Percentiles rank a stretch among this genome's conserved stretches.
These are phyloP conservation scores for Drosophila kambysellisi DNA, from an alignment of 2,888 invertebrate species.

Conservation along the genomic window DNA sequence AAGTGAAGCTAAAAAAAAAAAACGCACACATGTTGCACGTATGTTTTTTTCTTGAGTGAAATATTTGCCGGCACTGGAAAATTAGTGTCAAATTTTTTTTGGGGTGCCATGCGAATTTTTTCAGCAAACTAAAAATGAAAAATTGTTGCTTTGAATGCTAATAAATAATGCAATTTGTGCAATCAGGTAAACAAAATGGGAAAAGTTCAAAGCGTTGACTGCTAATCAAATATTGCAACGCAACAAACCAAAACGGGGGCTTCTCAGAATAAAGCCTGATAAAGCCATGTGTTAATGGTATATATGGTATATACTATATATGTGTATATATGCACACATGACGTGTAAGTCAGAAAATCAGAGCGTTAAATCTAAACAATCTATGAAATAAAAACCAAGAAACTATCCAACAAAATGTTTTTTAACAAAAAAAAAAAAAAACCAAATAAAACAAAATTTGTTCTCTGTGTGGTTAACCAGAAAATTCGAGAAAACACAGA, in stretches of 20 bases:
- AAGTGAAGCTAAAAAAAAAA: conserved; percentile 16
- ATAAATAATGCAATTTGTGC: conserved; percentile 47
- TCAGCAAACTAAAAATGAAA: conserved; percentile 15
- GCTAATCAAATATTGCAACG: conserved; percentile 15
- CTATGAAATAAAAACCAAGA: conserved; percentile 10
- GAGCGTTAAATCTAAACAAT: conserved; percentile 73
- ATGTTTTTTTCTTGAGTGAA: conserved; percentile 52
- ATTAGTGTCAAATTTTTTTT: conserved; percentile 64
- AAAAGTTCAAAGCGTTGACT: conserved; percentile 66
- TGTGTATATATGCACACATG: conserved; percentile 57
- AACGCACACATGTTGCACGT: conserved; percentile 74
- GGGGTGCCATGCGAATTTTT: conserved; percentile 24
- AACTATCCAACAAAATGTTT: conserved; percentile 21
- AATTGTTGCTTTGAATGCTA: conserved; percentile 31
- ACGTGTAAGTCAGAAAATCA: conserved; percentile 56
- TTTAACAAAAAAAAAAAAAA: conserved; percentile 2
- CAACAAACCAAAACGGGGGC: conserved; percentile 28
- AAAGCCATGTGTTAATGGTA: conserved; percentile 73
- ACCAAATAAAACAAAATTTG: conserved; percentile 20
- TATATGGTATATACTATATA: background rate
- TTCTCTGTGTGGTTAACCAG: conserved; percentile 65
- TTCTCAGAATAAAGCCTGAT: conserved; percentile 66
- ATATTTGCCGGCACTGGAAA: conserved; percentile 45
- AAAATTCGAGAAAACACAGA: conserved; percentile 61
- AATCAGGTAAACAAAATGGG: conserved; percentile 24